Conservation (phyloP, 1,140 invertebrate genomes). For the Drosophila grimshawi region DNA sequence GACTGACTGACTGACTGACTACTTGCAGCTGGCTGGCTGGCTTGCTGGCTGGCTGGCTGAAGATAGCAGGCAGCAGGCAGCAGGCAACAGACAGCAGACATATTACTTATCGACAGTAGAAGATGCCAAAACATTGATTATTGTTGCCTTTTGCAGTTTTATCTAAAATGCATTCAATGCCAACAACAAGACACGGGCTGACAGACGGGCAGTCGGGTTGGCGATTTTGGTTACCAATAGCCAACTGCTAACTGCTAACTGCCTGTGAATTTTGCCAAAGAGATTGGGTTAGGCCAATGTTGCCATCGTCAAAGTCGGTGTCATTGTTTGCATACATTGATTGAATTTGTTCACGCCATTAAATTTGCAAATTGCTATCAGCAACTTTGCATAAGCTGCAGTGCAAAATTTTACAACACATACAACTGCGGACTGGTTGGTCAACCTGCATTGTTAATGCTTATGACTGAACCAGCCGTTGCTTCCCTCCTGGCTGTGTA, state of each 20-base stretch:
- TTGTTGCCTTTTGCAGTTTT: slow-evolving; percentile 76
- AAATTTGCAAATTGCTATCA: slow-evolving; percentile 84
- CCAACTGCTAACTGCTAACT: slow-evolving; percentile 7
- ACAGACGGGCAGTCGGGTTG: not conserved
- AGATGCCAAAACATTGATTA: slow-evolving; percentile 74
- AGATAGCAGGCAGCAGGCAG: slow-evolving; percentile 60
- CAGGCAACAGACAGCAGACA: slow-evolving; percentile 42
- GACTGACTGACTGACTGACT: not conserved
- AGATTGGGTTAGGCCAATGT: slow-evolving; percentile 29
- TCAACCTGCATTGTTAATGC: slow-evolving; percentile 60
- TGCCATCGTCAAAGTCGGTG: slow-evolving; percentile 44
- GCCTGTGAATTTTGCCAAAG: slow-evolving; percentile 17
- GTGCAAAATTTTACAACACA: slow-evolving; percentile 69
- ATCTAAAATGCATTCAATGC: slow-evolving; percentile 60
- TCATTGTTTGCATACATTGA: slow-evolving; percentile 84
- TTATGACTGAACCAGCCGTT: slow-evolving; percentile 36
- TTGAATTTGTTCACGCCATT: slow-evolving; percentile 84
- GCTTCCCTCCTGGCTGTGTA: not conserved
- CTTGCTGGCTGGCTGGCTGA: slow-evolving; percentile 39
- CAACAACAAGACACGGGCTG: slow-evolving; percentile 1
- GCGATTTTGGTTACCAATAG: slow-evolving; percentile 6
- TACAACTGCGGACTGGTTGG: slow-evolving; percentile 25
- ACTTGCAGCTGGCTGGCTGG: slow-evolving; percentile 7
- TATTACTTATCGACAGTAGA: slow-evolving; percentile 68
- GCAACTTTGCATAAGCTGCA: slow-evolving; percentile 80